Base-by-base conservation (phyloP, 2,797 vertebrate species). In the Fistularia tabacaria region DNA sequence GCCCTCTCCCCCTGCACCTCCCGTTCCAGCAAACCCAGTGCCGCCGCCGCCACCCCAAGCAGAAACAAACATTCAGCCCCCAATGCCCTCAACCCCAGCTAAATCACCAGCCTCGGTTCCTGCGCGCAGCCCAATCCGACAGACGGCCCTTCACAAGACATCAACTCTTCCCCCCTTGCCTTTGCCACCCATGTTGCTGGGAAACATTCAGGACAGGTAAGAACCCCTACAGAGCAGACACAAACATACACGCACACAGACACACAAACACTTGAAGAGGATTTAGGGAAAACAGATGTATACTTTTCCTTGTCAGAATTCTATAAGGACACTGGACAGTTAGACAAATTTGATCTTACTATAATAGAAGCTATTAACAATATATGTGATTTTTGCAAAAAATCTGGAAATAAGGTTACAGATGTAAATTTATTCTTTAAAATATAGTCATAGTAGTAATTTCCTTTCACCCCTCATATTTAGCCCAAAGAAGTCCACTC, bases 191-290 rank as follows among this genome's bases (percentile, higher is more conserved):
- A 66, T 91, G 77, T 90, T 99, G 81, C 90, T 92, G 73, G 97
- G 95, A 86, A 95, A 95, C 64, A 80, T 93, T 89, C 91, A 95
- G 84, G 94, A 93, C 87, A 98, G 97, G 96, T 99, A 86, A 94
- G 94, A 7, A 12, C 6, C 14, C 8, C 9, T n/a, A 43, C 13
- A 50, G 14, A 12, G 3, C 50, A 12, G 0, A 0, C 13, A 43
- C 6, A 47, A 41, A 56, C 14, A 13, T 1, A 51, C n/a, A n/a
- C n/a, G n/a, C n/a, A n/a, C n/a, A n/a, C n/a, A n/a, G n/a, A n/a
- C n/a, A n/a, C n/a, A n/a, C n/a, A n/a, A n/a, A n/a, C n/a, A n/a
- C n/a, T n/a, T n/a, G n/a, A n/a, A 25, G 25, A 25, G 25, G 25
- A 25, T 25, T 3, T 25, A 25, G 2, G 5, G 25, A 25, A 25